phyloP scores from a whole-genome alignment of 2,888 invertebrate species.

The Mythimna pallens region DNA sequence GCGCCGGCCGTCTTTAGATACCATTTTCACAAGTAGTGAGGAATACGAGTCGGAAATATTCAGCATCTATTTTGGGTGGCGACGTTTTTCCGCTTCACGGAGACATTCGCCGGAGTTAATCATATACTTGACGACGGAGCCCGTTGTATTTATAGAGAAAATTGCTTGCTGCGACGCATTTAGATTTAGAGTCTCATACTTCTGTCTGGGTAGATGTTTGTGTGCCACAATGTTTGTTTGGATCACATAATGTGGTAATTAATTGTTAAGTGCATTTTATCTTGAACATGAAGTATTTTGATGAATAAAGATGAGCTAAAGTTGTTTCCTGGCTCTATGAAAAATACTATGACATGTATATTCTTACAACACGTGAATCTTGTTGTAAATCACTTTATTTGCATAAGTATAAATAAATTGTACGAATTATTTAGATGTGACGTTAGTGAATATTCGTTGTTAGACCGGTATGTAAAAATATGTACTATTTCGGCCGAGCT shows the following conservation, averaged over 20 bases:
- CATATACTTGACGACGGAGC: conserved; percentile 84
- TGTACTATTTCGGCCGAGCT: conserved; percentile 27
- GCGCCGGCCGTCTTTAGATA: conserved; percentile 87
- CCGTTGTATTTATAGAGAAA: conserved; percentile 84
- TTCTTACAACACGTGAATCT: conserved; percentile 48
- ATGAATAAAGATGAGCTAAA: conserved; percentile 26
- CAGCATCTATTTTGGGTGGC: conserved; percentile 85
- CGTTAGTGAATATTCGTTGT: conserved; percentile 49
- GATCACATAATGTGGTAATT: conserved; percentile 42
- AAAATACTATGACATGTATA: conserved; percentile 28
- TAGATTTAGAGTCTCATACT: conserved; percentile 81
- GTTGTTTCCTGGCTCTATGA: conserved; percentile 43
- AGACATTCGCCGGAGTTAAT: conserved; percentile 87
- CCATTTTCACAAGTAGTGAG: conserved; percentile 85
- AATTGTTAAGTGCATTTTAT: conserved; percentile 37
- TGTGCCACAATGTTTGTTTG: conserved; percentile 51
- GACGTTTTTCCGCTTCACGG: conserved; percentile 88
- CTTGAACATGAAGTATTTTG: conserved; percentile 23
- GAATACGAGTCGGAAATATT: conserved; percentile 88
- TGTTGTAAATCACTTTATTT: conserved; percentile 58
- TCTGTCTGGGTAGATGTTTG: conserved; percentile 72
- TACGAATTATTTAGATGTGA: conserved; percentile 61
- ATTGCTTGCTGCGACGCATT: conserved; percentile 78
- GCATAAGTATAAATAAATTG: conserved; percentile 64
- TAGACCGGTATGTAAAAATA: conserved; percentile 44